Evolutionary conservation across 1,140 invertebrate genomes (phyloP).

Genomic region (Drosophila insularis): DNA sequence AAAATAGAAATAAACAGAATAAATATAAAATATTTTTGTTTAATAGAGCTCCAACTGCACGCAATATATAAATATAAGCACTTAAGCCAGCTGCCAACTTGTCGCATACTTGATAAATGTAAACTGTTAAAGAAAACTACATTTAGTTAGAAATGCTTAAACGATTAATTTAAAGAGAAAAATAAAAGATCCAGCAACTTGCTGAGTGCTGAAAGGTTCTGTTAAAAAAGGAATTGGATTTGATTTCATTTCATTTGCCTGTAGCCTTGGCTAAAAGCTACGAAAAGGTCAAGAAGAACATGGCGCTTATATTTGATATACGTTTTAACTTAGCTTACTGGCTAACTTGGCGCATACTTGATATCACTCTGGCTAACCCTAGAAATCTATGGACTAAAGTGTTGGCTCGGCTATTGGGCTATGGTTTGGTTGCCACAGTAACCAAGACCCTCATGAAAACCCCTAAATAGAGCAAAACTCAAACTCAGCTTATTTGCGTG

Average conservation of each 20-base stretch:
- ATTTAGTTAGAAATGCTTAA: neutral
- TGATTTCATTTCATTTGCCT: neutral
- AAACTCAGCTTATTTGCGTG: conserved; percentile 69
- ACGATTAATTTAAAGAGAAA: neutral
- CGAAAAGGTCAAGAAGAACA: neutral
- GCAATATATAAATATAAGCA: neutral
- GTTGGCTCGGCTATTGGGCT: neutral
- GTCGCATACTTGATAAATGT: neutral
- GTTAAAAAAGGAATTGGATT: neutral
- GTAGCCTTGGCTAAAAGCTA: neutral
- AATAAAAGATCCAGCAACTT: neutral
- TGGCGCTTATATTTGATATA: conserved; percentile 41
- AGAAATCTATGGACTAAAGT: neutral
- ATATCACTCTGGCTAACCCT: conserved; percentile 33
- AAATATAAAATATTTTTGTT: no score
- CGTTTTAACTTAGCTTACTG: conserved; percentile 10
- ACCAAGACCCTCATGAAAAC: conserved; percentile 3
- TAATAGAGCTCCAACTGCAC: neutral
- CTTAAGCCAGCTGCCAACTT: neutral
- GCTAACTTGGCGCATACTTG: conserved; percentile 43
- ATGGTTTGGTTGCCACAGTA: conserved; percentile 23
- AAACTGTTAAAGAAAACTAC: neutral
- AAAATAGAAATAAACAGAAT: no score
- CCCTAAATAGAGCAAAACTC: conserved; percentile 32
- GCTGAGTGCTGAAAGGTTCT: neutral